Conservation (phyloP, 2,797 vertebrate species). For the Rachycentron canadum region DNA sequence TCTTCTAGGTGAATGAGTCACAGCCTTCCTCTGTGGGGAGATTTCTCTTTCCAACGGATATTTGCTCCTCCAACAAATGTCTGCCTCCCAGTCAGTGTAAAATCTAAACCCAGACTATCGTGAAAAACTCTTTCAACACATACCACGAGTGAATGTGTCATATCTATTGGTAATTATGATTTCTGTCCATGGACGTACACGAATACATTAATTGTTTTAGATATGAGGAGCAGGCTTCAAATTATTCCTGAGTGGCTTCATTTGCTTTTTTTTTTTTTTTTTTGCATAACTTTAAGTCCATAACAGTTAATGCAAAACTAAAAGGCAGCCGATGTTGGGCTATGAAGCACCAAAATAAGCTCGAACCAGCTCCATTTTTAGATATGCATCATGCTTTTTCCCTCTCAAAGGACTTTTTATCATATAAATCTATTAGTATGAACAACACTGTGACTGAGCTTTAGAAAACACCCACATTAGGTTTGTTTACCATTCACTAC, state of each 20-base stretch:
- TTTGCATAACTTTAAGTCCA: background rate
- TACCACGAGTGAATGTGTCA: background rate
- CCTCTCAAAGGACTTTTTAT: background rate
- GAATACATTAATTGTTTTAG: background rate
- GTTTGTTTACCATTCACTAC: conserved; percentile 6
- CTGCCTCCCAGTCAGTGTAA: conserved; percentile 19
- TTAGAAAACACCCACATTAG: background rate
- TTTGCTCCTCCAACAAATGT: conserved; percentile 31
- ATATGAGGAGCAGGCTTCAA: background rate
- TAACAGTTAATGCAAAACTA: conserved; percentile 31
- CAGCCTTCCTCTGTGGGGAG: conserved; percentile 54
- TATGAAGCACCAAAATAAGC: background rate
- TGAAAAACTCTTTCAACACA: background rate
- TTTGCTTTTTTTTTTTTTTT: conserved; percentile 17
- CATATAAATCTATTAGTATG: background rate
- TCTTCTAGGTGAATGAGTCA: conserved; percentile 88
- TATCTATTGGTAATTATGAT: background rate
- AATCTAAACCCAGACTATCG: background rate
- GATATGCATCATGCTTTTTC: background rate
- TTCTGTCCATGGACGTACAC: background rate
- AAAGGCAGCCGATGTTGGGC: background rate
- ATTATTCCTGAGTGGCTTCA: conserved; percentile 1
- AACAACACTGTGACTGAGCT: background rate
- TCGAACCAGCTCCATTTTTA: background rate
- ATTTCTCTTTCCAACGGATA: conserved; percentile 63